Evolutionary conservation across 2,113 vertebrate species (phyloP).

Genomic region (Strigops habroptila): DNA sequence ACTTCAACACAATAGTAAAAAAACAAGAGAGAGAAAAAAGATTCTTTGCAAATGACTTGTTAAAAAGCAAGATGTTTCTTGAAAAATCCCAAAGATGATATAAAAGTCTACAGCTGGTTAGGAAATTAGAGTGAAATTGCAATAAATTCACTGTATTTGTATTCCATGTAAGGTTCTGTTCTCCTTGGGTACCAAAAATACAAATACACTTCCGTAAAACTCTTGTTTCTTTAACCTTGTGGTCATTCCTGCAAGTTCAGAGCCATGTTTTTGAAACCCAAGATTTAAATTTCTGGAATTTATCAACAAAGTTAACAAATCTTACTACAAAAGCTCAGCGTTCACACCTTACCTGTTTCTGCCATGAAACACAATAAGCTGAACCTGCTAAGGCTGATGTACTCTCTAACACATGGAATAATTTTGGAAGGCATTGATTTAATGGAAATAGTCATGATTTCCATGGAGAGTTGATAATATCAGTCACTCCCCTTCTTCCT

Average conservation of each 20-base stretch:
- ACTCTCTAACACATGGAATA: neutral
- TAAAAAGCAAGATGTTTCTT: slow-evolving; percentile 2
- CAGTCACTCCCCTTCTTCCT: neutral
- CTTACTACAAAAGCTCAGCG: neutral
- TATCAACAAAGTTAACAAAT: neutral
- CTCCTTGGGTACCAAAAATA: neutral
- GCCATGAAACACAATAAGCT: neutral
- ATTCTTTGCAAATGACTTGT: neutral
- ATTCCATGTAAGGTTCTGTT: neutral
- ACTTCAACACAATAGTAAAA: neutral
- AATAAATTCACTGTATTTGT: neutral
- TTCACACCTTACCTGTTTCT: neutral
- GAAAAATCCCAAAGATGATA: neutral
- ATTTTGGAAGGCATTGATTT: neutral
- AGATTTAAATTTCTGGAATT: neutral
- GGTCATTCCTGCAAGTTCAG: neutral
- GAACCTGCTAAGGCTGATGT: neutral
- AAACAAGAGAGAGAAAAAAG: neutral
- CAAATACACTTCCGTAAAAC: neutral
- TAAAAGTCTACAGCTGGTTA: neutral
- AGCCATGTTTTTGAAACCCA: neutral
- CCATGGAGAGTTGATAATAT: neutral
- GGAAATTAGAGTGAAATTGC: neutral
- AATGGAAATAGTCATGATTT: neutral
- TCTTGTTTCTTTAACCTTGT: neutral